Evolutionary conservation across 2,888 invertebrate species (phyloP).

Genomic region (Caenorhabditis imperialis): DNA sequence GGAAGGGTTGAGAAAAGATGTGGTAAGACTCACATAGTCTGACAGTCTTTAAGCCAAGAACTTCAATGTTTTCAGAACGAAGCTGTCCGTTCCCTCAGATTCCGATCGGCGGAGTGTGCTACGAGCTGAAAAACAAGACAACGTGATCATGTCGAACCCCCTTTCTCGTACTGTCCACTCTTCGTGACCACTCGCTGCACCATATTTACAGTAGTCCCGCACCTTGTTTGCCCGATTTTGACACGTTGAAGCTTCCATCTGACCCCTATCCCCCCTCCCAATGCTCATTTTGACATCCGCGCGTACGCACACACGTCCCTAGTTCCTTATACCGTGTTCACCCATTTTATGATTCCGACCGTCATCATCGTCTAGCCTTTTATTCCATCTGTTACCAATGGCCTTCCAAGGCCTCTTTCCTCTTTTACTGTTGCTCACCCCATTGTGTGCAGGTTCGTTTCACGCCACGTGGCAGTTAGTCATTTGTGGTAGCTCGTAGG

Average conservation of each 20-base stretch:
- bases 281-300: conserved; percentile 43
- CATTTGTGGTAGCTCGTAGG: conserved; percentile 52
- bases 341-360: conserved; percentile 9
- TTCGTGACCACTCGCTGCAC: conserved; percentile 26
- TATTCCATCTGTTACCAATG: conserved; percentile 3
- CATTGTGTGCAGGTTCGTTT: conserved; percentile 36
- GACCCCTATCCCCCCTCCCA: conserved; percentile 4
- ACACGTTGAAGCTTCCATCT: conserved; percentile 37
- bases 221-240: conserved; percentile 46
- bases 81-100: conserved; percentile 67
- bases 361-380: background rate
- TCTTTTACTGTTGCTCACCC: conserved; percentile 23
- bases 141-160: conserved; percentile 6
- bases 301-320: conserved; percentile 13
- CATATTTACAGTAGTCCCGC: conserved; percentile 48
- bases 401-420: conserved; percentile 26
- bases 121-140: conserved; percentile 59
- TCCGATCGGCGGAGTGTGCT: conserved; percentile 69
- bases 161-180: conserved; percentile 26
- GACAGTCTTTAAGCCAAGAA: conserved; percentile 3
- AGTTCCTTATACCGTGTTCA: background rate
- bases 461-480: conserved; percentile 46
- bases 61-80: conserved; percentile 60
- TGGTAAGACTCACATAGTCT: conserved; percentile 62
- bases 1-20: conserved; percentile 64